These are phyloP conservation scores for Poecilia velifera DNA, from an alignment of 2,797 vertebrate species.

Conservation along the genomic window DNA sequence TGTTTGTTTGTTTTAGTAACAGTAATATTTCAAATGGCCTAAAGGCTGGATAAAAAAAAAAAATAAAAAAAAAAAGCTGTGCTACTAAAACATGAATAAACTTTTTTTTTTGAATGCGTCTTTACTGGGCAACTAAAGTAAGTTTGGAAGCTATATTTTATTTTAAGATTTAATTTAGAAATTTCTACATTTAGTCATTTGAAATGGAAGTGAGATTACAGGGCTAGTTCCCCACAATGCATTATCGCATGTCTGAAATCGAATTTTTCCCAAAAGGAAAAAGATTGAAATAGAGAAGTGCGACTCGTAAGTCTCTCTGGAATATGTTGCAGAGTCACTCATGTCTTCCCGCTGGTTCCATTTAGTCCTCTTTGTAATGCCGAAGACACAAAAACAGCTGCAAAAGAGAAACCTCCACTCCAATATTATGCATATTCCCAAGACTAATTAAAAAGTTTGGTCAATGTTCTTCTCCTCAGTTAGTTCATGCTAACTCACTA, in stretches of 20 bases:
- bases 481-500: slow-evolving; percentile 46
- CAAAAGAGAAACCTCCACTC: slow-evolving; percentile 14
- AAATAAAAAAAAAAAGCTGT: neutral
- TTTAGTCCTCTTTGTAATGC: slow-evolving; percentile 25
- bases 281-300: neutral
- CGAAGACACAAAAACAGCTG: slow-evolving; percentile 28
- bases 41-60: neutral
- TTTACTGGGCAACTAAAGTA: neutral
- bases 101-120: neutral
- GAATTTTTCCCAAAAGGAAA: neutral
- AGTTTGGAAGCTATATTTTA: neutral
- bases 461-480: slow-evolving; percentile 49
- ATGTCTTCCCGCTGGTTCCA: slow-evolving; percentile 9
- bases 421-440: slow-evolving; percentile 18
- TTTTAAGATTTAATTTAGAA: slow-evolving; percentile 33
- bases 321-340: neutral
- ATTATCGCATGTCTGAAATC: neutral
- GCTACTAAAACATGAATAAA: neutral
- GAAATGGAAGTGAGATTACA: slow-evolving; percentile 7
- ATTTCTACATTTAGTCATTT: slow-evolving; percentile 16
- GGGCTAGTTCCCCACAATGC: neutral
- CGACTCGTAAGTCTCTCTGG: neutral
- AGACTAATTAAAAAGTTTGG: slow-evolving; percentile 57
- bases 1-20: neutral
- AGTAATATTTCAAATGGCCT: neutral